These are phyloP conservation scores for Dynastes grantii DNA, from an alignment of 2,888 invertebrate genomes.

Conservation along the genomic window DNA sequence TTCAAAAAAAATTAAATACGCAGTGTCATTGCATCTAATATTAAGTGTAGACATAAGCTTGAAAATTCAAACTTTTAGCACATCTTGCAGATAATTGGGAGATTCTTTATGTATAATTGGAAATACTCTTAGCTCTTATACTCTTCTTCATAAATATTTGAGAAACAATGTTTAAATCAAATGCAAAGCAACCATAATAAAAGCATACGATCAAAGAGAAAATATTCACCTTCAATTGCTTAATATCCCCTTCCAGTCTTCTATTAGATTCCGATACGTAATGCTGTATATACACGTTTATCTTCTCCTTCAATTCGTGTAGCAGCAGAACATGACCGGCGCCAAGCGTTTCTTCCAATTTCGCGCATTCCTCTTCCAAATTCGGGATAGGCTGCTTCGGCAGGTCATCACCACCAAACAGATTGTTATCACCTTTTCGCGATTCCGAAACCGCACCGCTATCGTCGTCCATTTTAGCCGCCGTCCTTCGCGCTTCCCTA, in stretches of 20 bases:
- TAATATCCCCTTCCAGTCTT: slow-evolving; percentile 59
- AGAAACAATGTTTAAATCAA: too few species aligned
- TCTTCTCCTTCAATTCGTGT: slow-evolving; percentile 59
- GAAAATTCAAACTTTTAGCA: too few species aligned
- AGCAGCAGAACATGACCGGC: slow-evolving; percentile 57
- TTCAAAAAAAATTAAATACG: too few species aligned
- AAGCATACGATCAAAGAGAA: background rate
- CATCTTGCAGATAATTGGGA: too few species aligned
- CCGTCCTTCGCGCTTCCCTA: background rate
- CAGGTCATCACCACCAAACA: background rate
- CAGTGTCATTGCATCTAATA: too few species aligned
- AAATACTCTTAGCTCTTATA: too few species aligned
- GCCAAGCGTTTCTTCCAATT: slow-evolving; percentile 58
- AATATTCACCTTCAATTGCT: slow-evolving; percentile 61
- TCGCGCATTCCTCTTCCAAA: slow-evolving; percentile 57
- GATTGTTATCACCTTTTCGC: background rate
- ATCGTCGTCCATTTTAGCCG: background rate
- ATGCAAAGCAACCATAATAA: too few species aligned
- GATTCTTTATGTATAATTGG: too few species aligned
- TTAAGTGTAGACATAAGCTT: too few species aligned
- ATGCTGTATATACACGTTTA: slow-evolving; percentile 59
- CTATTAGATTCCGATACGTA: slow-evolving; percentile 56
- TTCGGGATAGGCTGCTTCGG: slow-evolving; percentile 42
- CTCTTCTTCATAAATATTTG: too few species aligned
- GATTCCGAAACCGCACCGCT: background rate